A percentile compares a stretch with the other conserved stretches of the same genome.
Evolutionary conservation across 64 coral and sea anemone species (phyloP).

Genomic region (Pachyseris speciosa): DNA sequence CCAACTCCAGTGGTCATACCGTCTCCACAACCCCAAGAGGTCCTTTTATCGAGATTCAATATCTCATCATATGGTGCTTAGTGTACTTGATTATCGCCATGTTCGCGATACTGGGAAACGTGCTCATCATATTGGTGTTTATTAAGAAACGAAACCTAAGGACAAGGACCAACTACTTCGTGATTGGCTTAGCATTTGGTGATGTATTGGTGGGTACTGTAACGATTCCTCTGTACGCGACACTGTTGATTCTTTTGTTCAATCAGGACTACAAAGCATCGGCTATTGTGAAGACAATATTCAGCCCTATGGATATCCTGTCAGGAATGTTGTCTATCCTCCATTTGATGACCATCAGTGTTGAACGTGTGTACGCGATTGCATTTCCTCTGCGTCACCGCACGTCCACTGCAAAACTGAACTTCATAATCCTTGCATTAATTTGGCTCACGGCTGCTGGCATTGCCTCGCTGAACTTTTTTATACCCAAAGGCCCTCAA

Average conservation of each 20-base stretch:
- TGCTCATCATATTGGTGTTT: slow-evolving; percentile 88
- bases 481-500: slow-evolving; percentile 79
- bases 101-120: slow-evolving; percentile 67
- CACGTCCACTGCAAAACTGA: slow-evolving; percentile 29
- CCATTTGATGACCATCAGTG: slow-evolving; percentile 88
- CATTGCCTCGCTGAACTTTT: slow-evolving; percentile 69
- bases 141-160: slow-evolving; percentile 78
- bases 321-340: slow-evolving; percentile 92
- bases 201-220: slow-evolving; percentile 72
- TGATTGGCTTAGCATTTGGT: slow-evolving; percentile 79
- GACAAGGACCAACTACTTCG: slow-evolving; percentile 90
- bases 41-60: slow-evolving; percentile 40
- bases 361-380: slow-evolving; percentile 85
- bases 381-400: slow-evolving; percentile 86
- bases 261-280: slow-evolving; percentile 38
- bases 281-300: slow-evolving; percentile 38
- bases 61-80: slow-evolving; percentile 68
- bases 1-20: background rate
- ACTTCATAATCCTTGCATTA: slow-evolving; percentile 49
- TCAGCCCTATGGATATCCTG: slow-evolving; percentile 86
- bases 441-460: slow-evolving; percentile 62
- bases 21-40: background rate
- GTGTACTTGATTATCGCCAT: slow-evolving; percentile 70
- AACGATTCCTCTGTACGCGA: slow-evolving; percentile 78
- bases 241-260: slow-evolving; percentile 62